Base-by-base conservation (phyloP, 2,888 invertebrate species). In the Drosophila seclusa region DNA sequence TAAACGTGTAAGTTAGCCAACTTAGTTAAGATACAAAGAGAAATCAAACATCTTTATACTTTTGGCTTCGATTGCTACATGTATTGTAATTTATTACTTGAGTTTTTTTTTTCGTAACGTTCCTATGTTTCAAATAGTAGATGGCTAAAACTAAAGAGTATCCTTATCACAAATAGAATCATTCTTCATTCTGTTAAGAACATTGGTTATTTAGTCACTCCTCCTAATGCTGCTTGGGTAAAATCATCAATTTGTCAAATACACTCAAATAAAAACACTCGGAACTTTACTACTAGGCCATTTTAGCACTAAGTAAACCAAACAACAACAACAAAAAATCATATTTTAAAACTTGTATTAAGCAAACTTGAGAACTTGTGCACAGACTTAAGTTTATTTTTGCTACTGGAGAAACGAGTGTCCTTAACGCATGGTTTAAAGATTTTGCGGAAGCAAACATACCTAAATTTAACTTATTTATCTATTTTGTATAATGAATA, bases 1-100 rank as follows among this genome's bases (percentile, higher is more conserved):
- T 91, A 91, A 87, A 91, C 89, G 72, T 90, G 87, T 91, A 91
- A 90, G 91, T 83, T 89, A 84, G 86, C 80, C 78, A 82, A 82
- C 87, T 69, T 86, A 82, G 73, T 80, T 78, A 80, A 88, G 83
- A 63, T 72, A 76, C 27, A 40, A 38, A 21, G 29, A 10, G 29
- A 24, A 38, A 27, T 27, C 27, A 57, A 58, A 54, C 48, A 61
- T 64, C 16, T 70, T 68, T 65, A 65, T 66, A 79, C 84, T 85
- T 85, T 85, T 76, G 74, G 73, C 80, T 75, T 70, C 54, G 60
- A 73, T 80, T 64, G 76, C 73, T 75, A 73, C 62, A 58, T 72
- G 53, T 73, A 59, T 69, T 81, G 27, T 83, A 68, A 78, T 73
- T 77, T 68, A 71, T 68, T 70, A 57, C 16, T 71, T 73, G 61